These are phyloP conservation scores for Saturnia japonica DNA, from an alignment of 2,888 invertebrate species.

Conservation along the genomic window DNA sequence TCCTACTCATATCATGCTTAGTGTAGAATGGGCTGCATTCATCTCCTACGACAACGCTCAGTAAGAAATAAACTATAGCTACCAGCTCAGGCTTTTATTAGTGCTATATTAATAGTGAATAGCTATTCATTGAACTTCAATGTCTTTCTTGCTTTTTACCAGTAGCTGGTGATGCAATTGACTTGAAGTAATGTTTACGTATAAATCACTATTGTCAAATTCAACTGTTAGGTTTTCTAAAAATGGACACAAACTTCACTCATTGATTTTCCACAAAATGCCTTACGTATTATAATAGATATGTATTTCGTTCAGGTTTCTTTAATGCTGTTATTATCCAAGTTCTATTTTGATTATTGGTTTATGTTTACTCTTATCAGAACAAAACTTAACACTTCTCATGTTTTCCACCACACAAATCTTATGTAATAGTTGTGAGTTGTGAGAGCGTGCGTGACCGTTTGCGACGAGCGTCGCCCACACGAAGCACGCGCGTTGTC, in stretches of 20 bases:
- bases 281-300: no score
- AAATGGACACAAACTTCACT: no score
- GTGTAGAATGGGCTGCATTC: neutral
- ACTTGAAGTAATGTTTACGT: no score
- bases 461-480: slow-evolving; percentile 41
- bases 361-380: neutral
- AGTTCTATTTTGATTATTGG: neutral
- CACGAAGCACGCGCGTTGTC: slow-evolving; percentile 39
- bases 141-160: no score
- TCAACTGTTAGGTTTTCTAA: no score
- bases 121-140: neutral
- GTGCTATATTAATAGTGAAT: neutral
- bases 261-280: no score
- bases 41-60: neutral
- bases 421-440: slow-evolving; percentile 16
- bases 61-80: neutral
- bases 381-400: slow-evolving; percentile 5
- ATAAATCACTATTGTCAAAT: no score
- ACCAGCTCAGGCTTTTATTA: neutral
- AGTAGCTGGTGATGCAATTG: no score
- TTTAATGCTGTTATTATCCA: neutral
- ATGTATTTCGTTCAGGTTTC: neutral
- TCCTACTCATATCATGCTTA: neutral
- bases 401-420: slow-evolving; percentile 25
- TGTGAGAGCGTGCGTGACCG: slow-evolving; percentile 38